These are phyloP conservation scores for Paramuricea clavata DNA, from an alignment of 92 coral and sea anemone genomes.

Conservation along the genomic window DNA sequence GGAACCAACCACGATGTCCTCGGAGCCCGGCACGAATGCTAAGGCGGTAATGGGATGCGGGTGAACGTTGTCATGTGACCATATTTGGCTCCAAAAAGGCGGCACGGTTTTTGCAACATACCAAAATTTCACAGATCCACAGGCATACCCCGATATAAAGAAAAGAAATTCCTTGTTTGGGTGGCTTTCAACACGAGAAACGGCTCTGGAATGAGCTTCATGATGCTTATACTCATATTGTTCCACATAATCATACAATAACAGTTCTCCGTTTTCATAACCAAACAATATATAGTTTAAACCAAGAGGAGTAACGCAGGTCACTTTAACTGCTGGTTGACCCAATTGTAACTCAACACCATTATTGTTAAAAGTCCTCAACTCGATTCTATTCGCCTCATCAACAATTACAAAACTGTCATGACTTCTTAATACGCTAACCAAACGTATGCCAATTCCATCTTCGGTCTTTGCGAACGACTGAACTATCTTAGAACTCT, in stretches of 20 bases:
- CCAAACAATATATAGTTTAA: slow-evolving; percentile 28
- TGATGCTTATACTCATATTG: background rate
- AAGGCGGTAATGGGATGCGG: background rate
- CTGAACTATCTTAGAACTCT: slow-evolving; percentile 51
- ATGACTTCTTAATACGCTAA: slow-evolving; percentile 15
- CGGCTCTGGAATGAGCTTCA: slow-evolving; percentile 35
- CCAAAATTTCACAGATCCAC: slow-evolving; percentile 53
- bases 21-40: slow-evolving; percentile 41
- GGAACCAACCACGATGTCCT: slow-evolving; percentile 58
- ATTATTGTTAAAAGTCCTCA: slow-evolving; percentile 12
- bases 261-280: slow-evolving; percentile 56
- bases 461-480: slow-evolving; percentile 12
- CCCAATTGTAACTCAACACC: background rate
- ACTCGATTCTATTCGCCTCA: slow-evolving; percentile 25
- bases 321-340: slow-evolving; percentile 33
- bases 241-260: slow-evolving; percentile 4
- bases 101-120: slow-evolving; percentile 18
- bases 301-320: slow-evolving; percentile 20
- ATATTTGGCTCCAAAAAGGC: slow-evolving; percentile 29
- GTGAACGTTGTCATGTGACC: slow-evolving; percentile 19
- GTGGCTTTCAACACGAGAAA: slow-evolving; percentile 16
- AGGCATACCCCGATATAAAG: slow-evolving; percentile 50
- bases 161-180: background rate
- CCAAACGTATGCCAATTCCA: slow-evolving; percentile 23
- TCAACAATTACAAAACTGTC: slow-evolving; percentile 24